Base-by-base conservation (phyloP, 2,113 vertebrate species). In the Formicarius rufipectus region DNA sequence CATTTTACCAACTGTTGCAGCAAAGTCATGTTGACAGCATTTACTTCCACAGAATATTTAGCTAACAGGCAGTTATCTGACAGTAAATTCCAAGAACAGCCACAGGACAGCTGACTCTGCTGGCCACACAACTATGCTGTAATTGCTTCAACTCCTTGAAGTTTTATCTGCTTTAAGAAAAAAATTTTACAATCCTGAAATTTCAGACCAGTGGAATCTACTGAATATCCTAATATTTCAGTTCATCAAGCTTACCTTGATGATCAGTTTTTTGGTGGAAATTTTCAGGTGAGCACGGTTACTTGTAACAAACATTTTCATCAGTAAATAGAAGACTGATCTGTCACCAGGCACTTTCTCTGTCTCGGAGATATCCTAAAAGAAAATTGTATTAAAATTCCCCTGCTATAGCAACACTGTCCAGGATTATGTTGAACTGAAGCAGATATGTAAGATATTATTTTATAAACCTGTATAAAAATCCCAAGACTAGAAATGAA, bases 271-370 rank as follows among this genome's bases (percentile, higher is more conserved):
- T 95, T 96, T 98, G 28, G 98, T 99, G 64, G 98, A 98, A 39
- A 96, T 97, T 95, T 98, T 99, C 74, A 99, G 97, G 12, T 98
- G 98, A 63, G 86, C 83, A 60, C 96, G 98, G 79, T 93, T 97
- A 96, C 98, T 98, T 84, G 97, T 98, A 68, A 98, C 98, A 96
- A 99, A 99, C 99, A 99, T 99, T 97, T 99, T 99, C 96, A 99
- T 98, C 80, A 99, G 95, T 76, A 99, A 96, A 94, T 99, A 99
- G 93, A 99, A 98, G 5, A 99, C 98, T 0, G 99, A 99, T 79
- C 98, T 98, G 81, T 99, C 99, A 35, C 97, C 98, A 84, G 97
- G 90, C 6, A 89, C 56, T 7, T 98, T 96, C 42, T 98, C 98
- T 42, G 95, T 33, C 58, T 98, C 98, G 17, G 95, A 94, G 45